phyloP scores from a whole-genome alignment of 2,888 invertebrate species.

The Chrysolina oricalcia region DNA sequence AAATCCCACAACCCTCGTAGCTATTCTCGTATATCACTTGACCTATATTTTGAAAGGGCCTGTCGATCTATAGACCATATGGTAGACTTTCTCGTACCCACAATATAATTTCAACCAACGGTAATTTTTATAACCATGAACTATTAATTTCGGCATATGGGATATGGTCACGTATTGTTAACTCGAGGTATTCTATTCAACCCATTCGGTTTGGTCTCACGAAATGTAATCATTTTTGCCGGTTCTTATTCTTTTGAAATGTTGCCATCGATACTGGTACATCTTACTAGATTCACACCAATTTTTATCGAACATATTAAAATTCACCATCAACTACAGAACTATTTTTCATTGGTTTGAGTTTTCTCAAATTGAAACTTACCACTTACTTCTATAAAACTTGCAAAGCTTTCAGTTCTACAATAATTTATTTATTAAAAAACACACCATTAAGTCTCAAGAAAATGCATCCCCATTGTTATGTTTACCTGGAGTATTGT shows the following conservation, averaged over 20 bases:
- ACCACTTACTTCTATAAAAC: too few relatives aligned
- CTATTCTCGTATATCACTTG: neutral
- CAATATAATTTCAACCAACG: conserved; percentile 64
- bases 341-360: too few relatives aligned
- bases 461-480: too few relatives aligned
- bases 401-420: too few relatives aligned
- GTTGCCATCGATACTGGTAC: neutral
- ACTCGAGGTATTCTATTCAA: conserved; percentile 54
- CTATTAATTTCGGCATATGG: conserved; percentile 64
- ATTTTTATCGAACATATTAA: neutral
- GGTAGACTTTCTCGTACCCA: conserved; percentile 49
- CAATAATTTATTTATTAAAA: too few relatives aligned
- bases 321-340: too few relatives aligned
- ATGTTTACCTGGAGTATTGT: too few relatives aligned
- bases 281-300: neutral
- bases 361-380: too few relatives aligned
- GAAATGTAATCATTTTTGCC: conserved; percentile 35
- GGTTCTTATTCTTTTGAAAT: neutral
- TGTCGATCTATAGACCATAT: conserved; percentile 28
- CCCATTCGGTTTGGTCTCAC: conserved; percentile 44
- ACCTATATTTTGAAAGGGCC: conserved; percentile 17
- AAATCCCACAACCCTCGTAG: conserved; percentile 30
- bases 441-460: too few relatives aligned
- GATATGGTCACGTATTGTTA: conserved; percentile 65
- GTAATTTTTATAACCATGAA: conserved; percentile 62